Evolutionary conservation across 2,888 invertebrate species (phyloP).

Genomic region (Piscicola geometra): DNA sequence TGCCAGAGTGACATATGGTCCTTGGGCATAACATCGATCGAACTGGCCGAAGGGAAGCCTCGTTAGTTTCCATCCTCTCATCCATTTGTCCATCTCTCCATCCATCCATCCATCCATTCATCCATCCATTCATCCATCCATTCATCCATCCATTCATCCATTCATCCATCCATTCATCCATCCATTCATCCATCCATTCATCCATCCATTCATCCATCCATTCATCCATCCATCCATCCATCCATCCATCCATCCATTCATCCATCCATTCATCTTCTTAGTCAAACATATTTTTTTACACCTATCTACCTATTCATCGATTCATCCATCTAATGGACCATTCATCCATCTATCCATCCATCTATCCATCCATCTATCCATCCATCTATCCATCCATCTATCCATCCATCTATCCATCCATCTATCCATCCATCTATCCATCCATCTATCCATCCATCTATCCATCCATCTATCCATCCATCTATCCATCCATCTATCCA

Average conservation of each 20-base stretch:
- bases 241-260: slow-evolving; percentile 63
- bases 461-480: slow-evolving; percentile 93
- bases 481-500: slow-evolving; percentile 96
- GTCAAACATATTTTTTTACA: slow-evolving; percentile 96
- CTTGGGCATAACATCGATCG: slow-evolving; percentile 86
- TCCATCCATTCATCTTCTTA: slow-evolving; percentile 99
- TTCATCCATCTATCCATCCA: too few species aligned
- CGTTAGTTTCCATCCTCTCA: slow-evolving; percentile 67
- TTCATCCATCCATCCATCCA: too few species aligned
- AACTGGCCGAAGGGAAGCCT: slow-evolving; percentile 99
- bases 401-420: too few species aligned
- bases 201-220: too few species aligned
- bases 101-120: slow-evolving; percentile 96
- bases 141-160: slow-evolving; percentile 83
- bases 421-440: slow-evolving; percentile 71
- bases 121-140: slow-evolving; percentile 90
- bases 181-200: too few species aligned
- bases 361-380: too few species aligned
- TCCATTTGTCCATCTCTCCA: slow-evolving; percentile 99
- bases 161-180: too few species aligned
- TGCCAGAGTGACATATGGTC: slow-evolving; percentile 64
- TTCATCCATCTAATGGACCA: slow-evolving; percentile 83
- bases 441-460: slow-evolving; percentile 89
- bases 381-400: too few species aligned
- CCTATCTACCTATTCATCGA: slow-evolving; percentile 90